Evolutionary conservation across 1,140 invertebrate species (phyloP).

Genomic region (Bombus sylvicola): DNA sequence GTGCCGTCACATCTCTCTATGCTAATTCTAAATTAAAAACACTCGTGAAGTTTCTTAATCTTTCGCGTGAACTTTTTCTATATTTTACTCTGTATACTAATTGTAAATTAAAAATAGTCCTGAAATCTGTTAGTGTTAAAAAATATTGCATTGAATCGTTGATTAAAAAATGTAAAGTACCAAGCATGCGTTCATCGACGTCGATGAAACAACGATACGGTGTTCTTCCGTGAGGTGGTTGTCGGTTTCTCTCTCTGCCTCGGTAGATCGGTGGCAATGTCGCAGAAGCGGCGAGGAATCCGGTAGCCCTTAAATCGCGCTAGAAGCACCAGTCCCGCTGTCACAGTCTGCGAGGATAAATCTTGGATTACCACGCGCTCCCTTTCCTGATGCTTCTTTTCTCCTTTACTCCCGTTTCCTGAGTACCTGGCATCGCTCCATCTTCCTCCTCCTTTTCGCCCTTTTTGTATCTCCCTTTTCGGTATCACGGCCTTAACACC

Average conservation of each 20-base stretch:
- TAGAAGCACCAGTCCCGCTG: slow-evolving; percentile 59
- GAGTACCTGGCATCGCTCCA: slow-evolving; percentile 56
- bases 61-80: no score
- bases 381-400: slow-evolving; percentile 35
- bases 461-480: slow-evolving; percentile 38
- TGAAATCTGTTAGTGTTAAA: no score
- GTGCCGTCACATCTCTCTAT: no score
- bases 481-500: slow-evolving; percentile 76
- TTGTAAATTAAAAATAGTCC: no score
- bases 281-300: slow-evolving; percentile 50
- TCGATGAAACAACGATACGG: not conserved
- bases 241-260: not conserved
- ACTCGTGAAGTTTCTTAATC: no score
- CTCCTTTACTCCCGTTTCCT: slow-evolving; percentile 38
- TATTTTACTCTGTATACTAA: no score
- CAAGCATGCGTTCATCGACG: no score
- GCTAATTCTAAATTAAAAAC: no score
- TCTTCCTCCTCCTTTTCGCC: slow-evolving; percentile 49
- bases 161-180: no score
- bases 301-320: slow-evolving; percentile 64
- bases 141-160: no score
- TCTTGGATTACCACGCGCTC: slow-evolving; percentile 79
- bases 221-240: not conserved
- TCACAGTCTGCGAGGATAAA: slow-evolving; percentile 78
- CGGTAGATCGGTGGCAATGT: slow-evolving; percentile 30